Conservation (phyloP, 2,797 vertebrate species). For the Enteromius mattozi region DNA sequence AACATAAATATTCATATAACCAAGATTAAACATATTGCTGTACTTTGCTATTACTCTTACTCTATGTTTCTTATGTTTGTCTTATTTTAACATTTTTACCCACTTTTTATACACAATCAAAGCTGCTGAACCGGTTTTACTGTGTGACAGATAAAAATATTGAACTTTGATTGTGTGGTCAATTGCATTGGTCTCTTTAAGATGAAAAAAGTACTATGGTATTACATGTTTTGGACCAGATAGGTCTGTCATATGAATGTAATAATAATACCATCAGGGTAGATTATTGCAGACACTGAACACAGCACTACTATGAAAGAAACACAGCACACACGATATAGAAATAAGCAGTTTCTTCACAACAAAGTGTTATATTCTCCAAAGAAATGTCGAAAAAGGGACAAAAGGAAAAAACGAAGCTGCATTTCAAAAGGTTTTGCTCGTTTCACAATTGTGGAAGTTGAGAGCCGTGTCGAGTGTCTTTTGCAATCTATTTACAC, state of each 20-base stretch:
- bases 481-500: slow-evolving; percentile 73
- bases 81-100: background rate
- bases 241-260: background rate
- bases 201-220: background rate
- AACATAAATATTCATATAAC: too few species aligned
- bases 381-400: slow-evolving; percentile 63
- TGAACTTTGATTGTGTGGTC: background rate
- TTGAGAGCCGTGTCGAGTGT: slow-evolving; percentile 49
- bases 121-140: background rate
- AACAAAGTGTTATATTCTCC: slow-evolving; percentile 74
- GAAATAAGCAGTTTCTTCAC: slow-evolving; percentile 61
- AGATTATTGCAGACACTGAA: background rate
- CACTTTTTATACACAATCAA: background rate
- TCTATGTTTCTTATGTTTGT: background rate
- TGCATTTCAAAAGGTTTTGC: slow-evolving; percentile 53
- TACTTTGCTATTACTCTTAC: background rate
- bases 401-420: slow-evolving; percentile 59
- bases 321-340: slow-evolving; percentile 45
- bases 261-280: background rate
- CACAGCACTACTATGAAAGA: slow-evolving; percentile 32
- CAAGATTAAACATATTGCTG: background rate
- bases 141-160: background rate
- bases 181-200: background rate
- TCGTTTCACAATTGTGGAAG: slow-evolving; percentile 41
- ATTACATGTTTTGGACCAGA: background rate